A percentile compares a stretch with the other conserved stretches of the same genome.
These are phyloP conservation scores for Caenorhabditis sp. DNA, from an alignment of 2,888 invertebrate species.

Conservation along the genomic window DNA sequence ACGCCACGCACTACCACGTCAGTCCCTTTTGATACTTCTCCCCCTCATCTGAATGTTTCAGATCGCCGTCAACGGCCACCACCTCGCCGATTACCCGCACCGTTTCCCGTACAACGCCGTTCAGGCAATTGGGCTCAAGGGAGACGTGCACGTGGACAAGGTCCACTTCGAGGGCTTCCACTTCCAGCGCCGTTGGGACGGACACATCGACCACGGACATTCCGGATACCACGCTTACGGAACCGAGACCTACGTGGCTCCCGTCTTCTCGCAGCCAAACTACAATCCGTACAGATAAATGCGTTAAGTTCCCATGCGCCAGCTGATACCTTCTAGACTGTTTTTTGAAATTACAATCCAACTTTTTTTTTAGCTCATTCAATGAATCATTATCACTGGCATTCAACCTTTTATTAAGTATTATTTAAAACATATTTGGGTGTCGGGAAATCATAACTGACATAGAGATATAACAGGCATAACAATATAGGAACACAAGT, in stretches of 20 bases:
- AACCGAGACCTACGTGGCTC: conserved; percentile 61
- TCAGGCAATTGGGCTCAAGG: conserved; percentile 69
- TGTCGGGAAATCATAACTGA: too few species aligned
- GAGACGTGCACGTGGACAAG: conserved; percentile 68
- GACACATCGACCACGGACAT: conserved; percentile 61
- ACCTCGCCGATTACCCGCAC: conserved; percentile 70
- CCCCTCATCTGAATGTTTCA: conserved; percentile 24
- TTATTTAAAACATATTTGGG: too few species aligned
- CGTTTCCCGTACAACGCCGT: conserved; percentile 68
- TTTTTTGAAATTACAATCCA: not conserved
- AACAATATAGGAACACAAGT: not conserved
- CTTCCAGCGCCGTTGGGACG: conserved; percentile 63
- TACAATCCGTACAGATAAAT: conserved; percentile 51
- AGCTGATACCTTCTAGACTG: not conserved
- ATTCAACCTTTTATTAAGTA: too few species aligned
- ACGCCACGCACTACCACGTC: conserved; percentile 67
- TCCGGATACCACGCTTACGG: conserved; percentile 70
- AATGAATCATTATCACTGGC: too few species aligned
- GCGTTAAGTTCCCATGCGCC: not conserved
- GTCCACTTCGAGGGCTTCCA: conserved; percentile 71
- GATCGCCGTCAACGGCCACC: conserved; percentile 70
- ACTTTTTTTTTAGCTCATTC: not conserved
- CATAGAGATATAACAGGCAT: not conserved
- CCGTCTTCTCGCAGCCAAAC: conserved; percentile 49
- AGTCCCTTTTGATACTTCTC: conserved; percentile 11